These are phyloP conservation scores for Apaloderma vittatum DNA, from an alignment of 2,113 vertebrate genomes.

Conservation along the genomic window DNA sequence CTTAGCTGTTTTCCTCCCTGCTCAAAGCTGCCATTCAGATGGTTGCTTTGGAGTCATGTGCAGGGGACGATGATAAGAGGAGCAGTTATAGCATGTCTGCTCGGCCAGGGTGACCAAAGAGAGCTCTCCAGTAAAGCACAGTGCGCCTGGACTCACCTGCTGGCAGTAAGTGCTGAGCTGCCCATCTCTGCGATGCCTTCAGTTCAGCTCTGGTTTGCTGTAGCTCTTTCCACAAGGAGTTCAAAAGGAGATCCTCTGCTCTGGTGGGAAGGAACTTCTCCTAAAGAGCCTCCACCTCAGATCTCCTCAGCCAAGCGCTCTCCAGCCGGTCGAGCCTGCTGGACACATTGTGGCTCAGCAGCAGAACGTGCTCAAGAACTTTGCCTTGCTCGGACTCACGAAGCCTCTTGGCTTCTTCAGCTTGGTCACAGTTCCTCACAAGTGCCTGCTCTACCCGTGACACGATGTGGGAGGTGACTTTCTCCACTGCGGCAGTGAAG, in stretches of 20 bases:
- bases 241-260: slow-evolving; percentile 8
- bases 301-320: slow-evolving; percentile 55
- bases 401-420: slow-evolving; percentile 20
- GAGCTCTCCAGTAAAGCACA: neutral
- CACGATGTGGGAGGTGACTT: slow-evolving; percentile 57
- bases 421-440: slow-evolving; percentile 49
- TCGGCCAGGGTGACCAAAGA: neutral
- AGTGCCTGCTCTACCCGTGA: slow-evolving; percentile 76
- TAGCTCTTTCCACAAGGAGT: slow-evolving; percentile 71
- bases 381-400: slow-evolving; percentile 52
- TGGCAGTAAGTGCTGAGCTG: slow-evolving; percentile 78
- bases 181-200: slow-evolving; percentile 69
- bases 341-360: slow-evolving; percentile 72
- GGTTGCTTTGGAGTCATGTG: rapidly evolving
- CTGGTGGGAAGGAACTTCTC: neutral
- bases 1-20: neutral
- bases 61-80: neutral
- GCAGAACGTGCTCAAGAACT: slow-evolving; percentile 80
- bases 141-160: slow-evolving; percentile 80
- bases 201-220: slow-evolving; percentile 76
- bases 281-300: slow-evolving; percentile 26
- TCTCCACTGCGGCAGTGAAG: slow-evolving; percentile 65
- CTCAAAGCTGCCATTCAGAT: neutral
- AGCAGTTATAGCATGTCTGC: too few relatives aligned
- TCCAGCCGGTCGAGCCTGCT: slow-evolving; percentile 81